Percentiles rank a stretch among this genome's conserved stretches.
Conservation (phyloP, 2,113 vertebrate species). For the Scophthalmus maximus region DNA sequence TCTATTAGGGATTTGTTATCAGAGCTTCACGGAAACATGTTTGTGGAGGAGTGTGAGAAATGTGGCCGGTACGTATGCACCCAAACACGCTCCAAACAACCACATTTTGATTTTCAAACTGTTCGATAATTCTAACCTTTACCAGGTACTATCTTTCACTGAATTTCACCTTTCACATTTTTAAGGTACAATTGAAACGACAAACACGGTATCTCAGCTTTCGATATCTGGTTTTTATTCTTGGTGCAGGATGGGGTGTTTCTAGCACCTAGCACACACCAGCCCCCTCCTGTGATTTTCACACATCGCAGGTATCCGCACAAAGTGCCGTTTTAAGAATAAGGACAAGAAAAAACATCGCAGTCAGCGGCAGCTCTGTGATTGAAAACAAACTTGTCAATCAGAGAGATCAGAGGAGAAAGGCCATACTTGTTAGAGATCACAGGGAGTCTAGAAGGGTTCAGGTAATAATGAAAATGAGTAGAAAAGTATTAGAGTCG, state of each 20-base stretch:
- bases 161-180: not conserved
- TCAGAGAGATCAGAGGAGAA: not conserved
- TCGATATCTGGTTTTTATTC: constrained; percentile 8
- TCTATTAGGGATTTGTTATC: constrained; percentile 89
- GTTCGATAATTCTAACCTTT: not conserved
- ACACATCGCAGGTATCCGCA: not conserved
- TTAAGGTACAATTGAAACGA: not conserved
- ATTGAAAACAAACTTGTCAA: not conserved
- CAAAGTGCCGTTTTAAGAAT: not conserved
- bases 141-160: not conserved
- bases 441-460: not conserved
- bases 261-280: not conserved
- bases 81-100: not conserved
- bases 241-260: not conserved
- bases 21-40: constrained; percentile 99
- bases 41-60: constrained; percentile 95
- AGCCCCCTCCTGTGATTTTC: not conserved
- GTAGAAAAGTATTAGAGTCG: not conserved
- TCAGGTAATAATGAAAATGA: not conserved
- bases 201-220: not conserved
- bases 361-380: not conserved
- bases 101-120: not conserved
- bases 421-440: constrained; percentile 11
- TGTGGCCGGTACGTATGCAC: constrained; percentile 91
- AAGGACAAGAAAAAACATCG: too few species aligned